Percentiles rank a stretch among this genome's conserved stretches.
Conservation (phyloP, 53 echinoderm and acorn worm species). For the Zoroaster sp. region DNA sequence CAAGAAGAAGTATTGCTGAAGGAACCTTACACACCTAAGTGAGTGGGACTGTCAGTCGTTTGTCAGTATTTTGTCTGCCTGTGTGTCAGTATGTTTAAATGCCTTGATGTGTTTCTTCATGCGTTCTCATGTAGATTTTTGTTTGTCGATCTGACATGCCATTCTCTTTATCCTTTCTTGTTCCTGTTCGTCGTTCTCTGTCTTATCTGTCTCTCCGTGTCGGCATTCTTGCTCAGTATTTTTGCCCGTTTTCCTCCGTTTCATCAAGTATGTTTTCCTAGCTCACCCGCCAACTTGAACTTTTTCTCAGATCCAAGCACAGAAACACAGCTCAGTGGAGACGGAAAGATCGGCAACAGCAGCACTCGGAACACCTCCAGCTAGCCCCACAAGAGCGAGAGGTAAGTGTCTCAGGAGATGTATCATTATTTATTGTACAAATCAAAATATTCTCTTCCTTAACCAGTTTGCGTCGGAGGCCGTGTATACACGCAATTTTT, state of each 20-base stretch:
- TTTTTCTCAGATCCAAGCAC: slow-evolving; percentile 61
- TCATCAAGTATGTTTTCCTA: no score
- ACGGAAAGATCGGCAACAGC: slow-evolving; percentile 76
- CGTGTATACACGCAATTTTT: no score
- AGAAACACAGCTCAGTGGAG: slow-evolving; percentile 71
- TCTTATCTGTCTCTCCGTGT: no score
- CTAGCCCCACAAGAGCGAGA: slow-evolving; percentile 76
- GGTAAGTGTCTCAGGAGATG: slow-evolving; percentile 57
- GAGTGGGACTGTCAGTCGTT: background rate
- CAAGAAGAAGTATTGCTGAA: slow-evolving; percentile 82
- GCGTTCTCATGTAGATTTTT: background rate
- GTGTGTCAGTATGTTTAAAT: background rate
- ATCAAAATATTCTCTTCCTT: no score
- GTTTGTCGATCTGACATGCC: no score
- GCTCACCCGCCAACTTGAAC: background rate
- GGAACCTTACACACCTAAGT: slow-evolving; percentile 80
- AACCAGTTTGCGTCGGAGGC: no score
- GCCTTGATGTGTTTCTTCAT: background rate
- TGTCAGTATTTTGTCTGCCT: background rate
- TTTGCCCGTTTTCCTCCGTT: no score
- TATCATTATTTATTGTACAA: no score
- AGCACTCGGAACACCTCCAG: slow-evolving; percentile 80
- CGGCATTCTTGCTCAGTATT: no score
- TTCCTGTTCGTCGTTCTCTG: no score
- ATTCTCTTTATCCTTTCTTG: no score